Percentiles rank a stretch among this genome's conserved stretches.
Evolutionary conservation across 1,140 invertebrate species (phyloP).

Genomic region (Pseudoatta argentina): DNA sequence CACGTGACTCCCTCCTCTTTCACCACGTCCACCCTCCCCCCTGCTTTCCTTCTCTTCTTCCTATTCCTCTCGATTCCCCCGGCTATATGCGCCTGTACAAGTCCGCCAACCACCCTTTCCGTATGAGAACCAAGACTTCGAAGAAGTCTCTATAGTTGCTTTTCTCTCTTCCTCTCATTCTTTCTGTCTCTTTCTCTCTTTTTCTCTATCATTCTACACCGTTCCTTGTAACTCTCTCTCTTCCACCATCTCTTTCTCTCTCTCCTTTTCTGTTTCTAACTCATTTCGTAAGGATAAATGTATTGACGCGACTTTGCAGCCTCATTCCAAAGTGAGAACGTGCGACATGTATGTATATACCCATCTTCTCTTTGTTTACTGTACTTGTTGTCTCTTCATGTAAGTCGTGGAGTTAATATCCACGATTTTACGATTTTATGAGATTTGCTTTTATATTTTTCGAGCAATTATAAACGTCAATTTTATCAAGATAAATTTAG

Average conservation of each 20-base stretch:
- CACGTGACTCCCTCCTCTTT: slow-evolving; percentile 51
- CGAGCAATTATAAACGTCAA: neutral
- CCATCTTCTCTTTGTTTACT: neutral
- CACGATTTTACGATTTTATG: neutral
- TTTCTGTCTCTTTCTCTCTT: neutral
- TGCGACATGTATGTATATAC: slow-evolving; percentile 63
- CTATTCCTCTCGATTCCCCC: slow-evolving; percentile 1
- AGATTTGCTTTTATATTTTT: neutral
- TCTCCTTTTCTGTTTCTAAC: slow-evolving; percentile 39
- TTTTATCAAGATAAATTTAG: neutral
- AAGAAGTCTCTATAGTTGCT: slow-evolving; percentile 64
- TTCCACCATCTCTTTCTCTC: neutral
- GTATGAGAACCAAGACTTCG: slow-evolving; percentile 58
- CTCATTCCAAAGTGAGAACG: slow-evolving; percentile 79
- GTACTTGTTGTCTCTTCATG: neutral
- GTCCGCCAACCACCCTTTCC: slow-evolving; percentile 51
- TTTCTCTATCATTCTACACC: neutral
- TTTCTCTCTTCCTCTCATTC: neutral
- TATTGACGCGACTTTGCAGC: slow-evolving; percentile 82
- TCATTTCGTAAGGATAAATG: slow-evolving; percentile 71
- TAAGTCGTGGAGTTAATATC: neutral
- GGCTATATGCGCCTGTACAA: slow-evolving; percentile 19
- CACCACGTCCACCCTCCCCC: slow-evolving; percentile 35
- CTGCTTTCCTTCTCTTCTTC: neutral
- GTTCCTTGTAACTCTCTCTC: neutral